These are phyloP conservation scores for Lasioglossum morio DNA, from an alignment of 2,888 invertebrate species.

Conservation along the genomic window DNA sequence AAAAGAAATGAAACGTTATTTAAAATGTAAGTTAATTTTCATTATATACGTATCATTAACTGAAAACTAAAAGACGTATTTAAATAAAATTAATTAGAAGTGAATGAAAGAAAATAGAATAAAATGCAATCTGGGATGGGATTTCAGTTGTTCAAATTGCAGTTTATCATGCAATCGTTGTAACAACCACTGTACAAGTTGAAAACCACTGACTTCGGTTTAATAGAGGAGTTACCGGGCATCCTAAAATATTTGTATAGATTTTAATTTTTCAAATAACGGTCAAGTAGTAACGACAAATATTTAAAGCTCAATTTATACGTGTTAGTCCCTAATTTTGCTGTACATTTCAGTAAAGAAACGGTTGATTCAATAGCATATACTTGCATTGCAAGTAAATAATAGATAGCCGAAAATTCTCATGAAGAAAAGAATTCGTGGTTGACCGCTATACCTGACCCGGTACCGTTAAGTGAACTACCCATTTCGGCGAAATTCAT, in stretches of 20 bases:
- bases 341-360: not conserved
- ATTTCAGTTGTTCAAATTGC: not conserved
- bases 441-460: constrained; percentile 45
- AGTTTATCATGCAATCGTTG: not conserved
- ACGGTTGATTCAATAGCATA: not conserved
- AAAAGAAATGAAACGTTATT: not conserved
- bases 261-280: not conserved
- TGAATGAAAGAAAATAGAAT: not conserved
- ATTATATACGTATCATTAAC: not conserved
- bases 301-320: not conserved
- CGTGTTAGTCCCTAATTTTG: not conserved
- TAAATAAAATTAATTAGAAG: not conserved
- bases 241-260: not conserved
- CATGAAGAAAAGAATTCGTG: constrained; percentile 38
- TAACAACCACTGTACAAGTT: not conserved
- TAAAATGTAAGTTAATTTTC: not conserved
- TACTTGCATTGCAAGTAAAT: not conserved
- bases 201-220: not conserved
- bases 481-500: constrained; percentile 29
- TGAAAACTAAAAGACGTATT: not conserved
- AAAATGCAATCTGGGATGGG: not conserved
- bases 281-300: not conserved
- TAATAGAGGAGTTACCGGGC: not conserved
- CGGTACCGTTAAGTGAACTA: constrained; percentile 55
- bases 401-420: not conserved